Percentiles rank a stretch among this genome's conserved stretches.
Evolutionary conservation across 2,888 invertebrate genomes (phyloP).

Genomic region (Drosophila mettleri): DNA sequence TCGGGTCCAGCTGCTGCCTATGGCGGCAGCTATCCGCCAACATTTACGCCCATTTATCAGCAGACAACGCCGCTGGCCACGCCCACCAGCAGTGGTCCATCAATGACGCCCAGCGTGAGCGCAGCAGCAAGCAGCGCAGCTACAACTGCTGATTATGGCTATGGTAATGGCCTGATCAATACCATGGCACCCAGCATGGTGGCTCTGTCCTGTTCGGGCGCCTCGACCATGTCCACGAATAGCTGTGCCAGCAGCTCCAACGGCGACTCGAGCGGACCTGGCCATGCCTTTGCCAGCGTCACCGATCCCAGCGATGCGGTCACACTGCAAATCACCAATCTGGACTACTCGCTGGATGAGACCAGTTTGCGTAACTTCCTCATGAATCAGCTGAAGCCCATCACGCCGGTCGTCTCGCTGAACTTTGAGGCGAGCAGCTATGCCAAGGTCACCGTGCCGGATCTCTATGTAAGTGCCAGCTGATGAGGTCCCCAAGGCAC

Average conservation of each 20-base stretch:
- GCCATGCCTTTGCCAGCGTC: constrained; percentile 42
- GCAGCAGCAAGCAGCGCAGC: constrained; percentile 4
- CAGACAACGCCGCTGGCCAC: constrained; percentile 31
- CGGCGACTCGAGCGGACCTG: constrained; percentile 13
- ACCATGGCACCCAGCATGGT: constrained; percentile 36
- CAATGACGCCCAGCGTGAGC: constrained; percentile 14
- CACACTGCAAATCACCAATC: constrained; percentile 84
- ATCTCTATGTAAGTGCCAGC: constrained; percentile 79
- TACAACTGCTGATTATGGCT: constrained; percentile 20
- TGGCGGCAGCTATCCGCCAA: constrained; percentile 38
- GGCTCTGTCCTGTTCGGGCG: constrained; percentile 9
- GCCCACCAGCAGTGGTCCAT: constrained; percentile 19
- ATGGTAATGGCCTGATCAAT: constrained; percentile 29
- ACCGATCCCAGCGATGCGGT: constrained; percentile 75
- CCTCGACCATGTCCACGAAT: constrained; percentile 21
- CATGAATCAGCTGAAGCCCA: constrained; percentile 84
- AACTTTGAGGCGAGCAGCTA: constrained; percentile 84
- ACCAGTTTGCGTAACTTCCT: constrained; percentile 82
- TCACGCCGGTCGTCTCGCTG: constrained; percentile 84
- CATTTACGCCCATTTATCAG: constrained; percentile 74
- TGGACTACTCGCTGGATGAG: constrained; percentile 85
- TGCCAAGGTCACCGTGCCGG: constrained; percentile 85
- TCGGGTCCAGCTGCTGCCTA: constrained; percentile 18
- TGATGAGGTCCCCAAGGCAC: neutral
- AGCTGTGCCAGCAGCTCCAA: constrained; percentile 14